Evolutionary conservation across 2,888 invertebrate species (phyloP), one percentile per base, ranked within the genome.

Genomic region (Pyrochroa serraticornis): DNA sequence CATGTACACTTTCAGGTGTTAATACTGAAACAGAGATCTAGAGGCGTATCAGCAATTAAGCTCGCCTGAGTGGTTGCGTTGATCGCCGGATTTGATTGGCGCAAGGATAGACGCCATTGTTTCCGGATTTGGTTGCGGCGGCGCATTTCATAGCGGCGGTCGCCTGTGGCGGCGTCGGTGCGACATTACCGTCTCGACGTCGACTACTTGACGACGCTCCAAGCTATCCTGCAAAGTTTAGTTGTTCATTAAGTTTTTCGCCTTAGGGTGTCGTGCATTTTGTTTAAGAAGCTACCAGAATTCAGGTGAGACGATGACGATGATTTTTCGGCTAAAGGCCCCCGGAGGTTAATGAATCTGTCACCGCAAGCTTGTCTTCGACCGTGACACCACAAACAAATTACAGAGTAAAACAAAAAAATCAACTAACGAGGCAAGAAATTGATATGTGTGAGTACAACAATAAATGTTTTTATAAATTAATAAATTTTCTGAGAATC

Each of bases 151-250:
- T 82, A 74, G 72, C 81, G 84, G 82, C 80, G 84, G 82, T 82
- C 83, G 84, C 82, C 85, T 83, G 83, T 84, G 83, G 76, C 84
- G 85, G 77, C 83, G 82, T 82, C 83, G 82, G 64, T 80, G 77
- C 76, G 80, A 81, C 84, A 84, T 83, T 75, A 70, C 66, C 75
- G 76, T 74, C 73, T 64, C 72, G 75, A 73, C 76, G 75, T 79
- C 71, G 68, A 72, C 70, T 69, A 72, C 73, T 65, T 66, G 66
- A 65, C 67, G 67, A 70, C 71, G 73, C 71, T 71, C 47, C 64
- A 52, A 71, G 71, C 72, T 56, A 68, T 69, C 60, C 47, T 54
- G 58, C 56, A 58, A 65, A 61, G 65, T 64, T 65, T 59, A 62
- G 68, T 66, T 70, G 65, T 70, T 71, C 67, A 67, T 70, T 67